phyloP scores from a whole-genome alignment of 2,797 vertebrate species.

The Caiman crocodilus region DNA sequence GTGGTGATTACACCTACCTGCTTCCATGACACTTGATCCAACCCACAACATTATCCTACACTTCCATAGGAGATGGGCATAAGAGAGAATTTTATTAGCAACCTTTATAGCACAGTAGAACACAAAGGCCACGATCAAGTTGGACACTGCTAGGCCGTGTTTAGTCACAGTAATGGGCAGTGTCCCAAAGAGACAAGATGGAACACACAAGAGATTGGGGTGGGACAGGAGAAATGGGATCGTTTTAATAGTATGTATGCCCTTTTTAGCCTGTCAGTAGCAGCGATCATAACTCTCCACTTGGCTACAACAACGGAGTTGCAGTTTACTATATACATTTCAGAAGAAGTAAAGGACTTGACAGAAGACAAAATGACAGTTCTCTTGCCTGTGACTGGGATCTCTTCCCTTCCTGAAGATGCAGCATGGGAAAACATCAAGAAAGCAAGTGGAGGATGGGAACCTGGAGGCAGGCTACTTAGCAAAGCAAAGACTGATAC shows the following conservation, averaged over 20 bases:
- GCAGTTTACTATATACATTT: background rate
- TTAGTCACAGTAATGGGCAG: background rate
- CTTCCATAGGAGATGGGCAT: background rate
- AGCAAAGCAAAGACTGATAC: background rate
- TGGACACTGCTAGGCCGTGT: background rate
- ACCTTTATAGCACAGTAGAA: background rate
- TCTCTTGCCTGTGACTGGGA: background rate
- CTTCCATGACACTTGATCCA: background rate
- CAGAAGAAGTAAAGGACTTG: background rate
- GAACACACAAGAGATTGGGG: background rate
- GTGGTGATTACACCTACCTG: background rate
- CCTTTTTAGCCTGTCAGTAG: background rate
- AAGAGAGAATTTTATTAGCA: background rate
- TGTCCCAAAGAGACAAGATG: background rate
- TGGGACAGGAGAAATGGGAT: background rate
- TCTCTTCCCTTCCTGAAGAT: background rate
- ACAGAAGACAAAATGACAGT: background rate
- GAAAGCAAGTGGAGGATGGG: background rate
- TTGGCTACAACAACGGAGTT: background rate
- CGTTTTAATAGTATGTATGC: background rate
- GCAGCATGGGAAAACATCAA: background rate
- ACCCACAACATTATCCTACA: rapidly evolving
- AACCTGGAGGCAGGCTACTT: background rate
- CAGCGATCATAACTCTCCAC: background rate
- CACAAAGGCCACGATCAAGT: background rate